Base-by-base conservation (phyloP, 2,797 vertebrate species). In the Chaetophractus vellerosus region DNA sequence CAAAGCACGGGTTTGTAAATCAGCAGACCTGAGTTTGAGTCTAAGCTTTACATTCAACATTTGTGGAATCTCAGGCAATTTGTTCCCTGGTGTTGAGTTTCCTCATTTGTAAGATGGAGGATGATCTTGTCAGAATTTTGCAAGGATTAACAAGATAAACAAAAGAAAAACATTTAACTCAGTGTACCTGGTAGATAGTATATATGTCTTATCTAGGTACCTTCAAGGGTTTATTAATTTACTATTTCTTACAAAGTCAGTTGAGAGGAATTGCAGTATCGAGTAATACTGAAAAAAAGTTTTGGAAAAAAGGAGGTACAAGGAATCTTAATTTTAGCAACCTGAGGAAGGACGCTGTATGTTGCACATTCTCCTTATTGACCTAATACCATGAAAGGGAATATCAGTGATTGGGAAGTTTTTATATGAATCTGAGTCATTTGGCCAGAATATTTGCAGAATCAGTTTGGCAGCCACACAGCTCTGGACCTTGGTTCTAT, bases 121-220 rank as follows among this genome's bases (percentile, higher is more conserved):
- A 50, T 93, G 83, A 87, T 81, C 41, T 86, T 89, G 69, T 4
- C 31, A 85, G 31, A 24, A 33, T 90, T 23, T 50, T 38, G 7
- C 33, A 59, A 94, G 45, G n/a, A 83, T 75, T 72, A 74, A 55
- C 0, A 81, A 88, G 36, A 33, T 61, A 78, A 89, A 83, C 80
- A 87, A 88, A 84, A 76, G 75, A 31, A 91, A 93, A 95, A 81
- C 24, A 90, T 63, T 92, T 78, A 90, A 61, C 45, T 61, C 57
- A 83, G 36, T 80, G n/a, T 68, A 36, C 38, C 24, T 80, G 33
- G 26, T 69, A 45, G 45, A 45, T 38, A 38, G n/a, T n/a, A 10
- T 45, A 45, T 45, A 45, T 45, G 45, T 45, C 45, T 87, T 79
- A 75, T 86, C 15, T 78, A 69, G n/a, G 61, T 9, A 90, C 6